phyloP scores from a whole-genome alignment of 2,797 vertebrate genomes.

The Setipinna tenuifilis region DNA sequence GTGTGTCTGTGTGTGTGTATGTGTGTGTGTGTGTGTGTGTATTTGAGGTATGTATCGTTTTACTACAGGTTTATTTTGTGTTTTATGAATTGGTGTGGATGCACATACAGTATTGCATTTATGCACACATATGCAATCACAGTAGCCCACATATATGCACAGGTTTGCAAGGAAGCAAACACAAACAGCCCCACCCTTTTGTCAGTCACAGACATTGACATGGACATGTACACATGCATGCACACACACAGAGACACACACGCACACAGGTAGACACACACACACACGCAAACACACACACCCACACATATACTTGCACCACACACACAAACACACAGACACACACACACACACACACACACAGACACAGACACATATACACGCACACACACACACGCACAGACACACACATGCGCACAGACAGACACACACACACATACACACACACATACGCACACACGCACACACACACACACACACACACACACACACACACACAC shows the following conservation, averaged over 20 bases:
- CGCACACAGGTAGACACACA: not conserved
- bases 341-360: not conserved
- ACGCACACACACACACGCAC: not conserved
- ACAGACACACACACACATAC: not conserved
- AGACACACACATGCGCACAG: not conserved
- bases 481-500: slow-evolving; percentile 13
- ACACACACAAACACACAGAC: not conserved
- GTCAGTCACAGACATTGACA: not conserved
- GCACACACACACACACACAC: not conserved
- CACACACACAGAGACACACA: not conserved
- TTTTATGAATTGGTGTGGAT: not conserved
- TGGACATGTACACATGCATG: not conserved
- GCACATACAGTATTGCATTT: not conserved
- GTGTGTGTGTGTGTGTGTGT: not conserved
- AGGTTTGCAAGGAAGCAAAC: not conserved
- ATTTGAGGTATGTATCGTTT: not conserved
- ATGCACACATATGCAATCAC: not conserved
- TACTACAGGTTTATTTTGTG: not conserved
- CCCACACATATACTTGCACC: not conserved
- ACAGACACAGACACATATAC: not conserved
- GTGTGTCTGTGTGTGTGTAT: not conserved
- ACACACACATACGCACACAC: not conserved
- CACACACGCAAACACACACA: not conserved
- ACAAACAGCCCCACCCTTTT: slow-evolving; percentile 18
- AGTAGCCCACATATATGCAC: not conserved